phyloP scores from a whole-genome alignment of 2,888 invertebrate species.

The Rosalia funebris region DNA sequence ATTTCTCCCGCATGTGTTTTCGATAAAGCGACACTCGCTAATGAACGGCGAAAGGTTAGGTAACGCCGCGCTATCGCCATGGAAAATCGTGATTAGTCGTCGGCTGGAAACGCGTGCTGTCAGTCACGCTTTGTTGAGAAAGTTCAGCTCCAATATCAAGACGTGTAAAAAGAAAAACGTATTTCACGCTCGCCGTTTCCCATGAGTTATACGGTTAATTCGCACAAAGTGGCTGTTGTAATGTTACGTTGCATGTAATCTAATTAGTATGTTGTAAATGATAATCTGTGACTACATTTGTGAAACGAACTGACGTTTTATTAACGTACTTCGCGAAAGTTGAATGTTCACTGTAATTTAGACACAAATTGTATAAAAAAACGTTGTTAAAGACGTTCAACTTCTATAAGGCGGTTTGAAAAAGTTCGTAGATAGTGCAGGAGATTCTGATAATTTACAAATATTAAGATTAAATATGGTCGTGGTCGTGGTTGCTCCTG shows the following conservation, averaged over 20 bases:
- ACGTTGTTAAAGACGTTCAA: too few species aligned
- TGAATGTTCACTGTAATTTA: neutral
- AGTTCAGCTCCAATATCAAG: constrained; percentile 31
- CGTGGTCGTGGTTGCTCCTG: too few species aligned
- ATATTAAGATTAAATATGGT: too few species aligned
- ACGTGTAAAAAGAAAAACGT: constrained; percentile 38
- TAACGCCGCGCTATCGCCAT: constrained; percentile 19
- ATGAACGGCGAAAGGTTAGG: constrained; percentile 11
- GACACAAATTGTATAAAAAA: neutral
- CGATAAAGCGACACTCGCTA: constrained; percentile 13
- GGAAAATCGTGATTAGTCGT: constrained; percentile 34
- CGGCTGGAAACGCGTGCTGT: constrained; percentile 41
- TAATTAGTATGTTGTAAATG: constrained; percentile 22
- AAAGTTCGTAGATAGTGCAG: too few species aligned
- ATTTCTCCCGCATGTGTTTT: constrained; percentile 6
- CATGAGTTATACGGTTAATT: constrained; percentile 22
- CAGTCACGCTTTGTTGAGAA: constrained; percentile 30
- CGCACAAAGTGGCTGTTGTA: constrained; percentile 17
- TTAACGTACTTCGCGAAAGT: neutral
- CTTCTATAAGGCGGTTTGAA: too few species aligned
- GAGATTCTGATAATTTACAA: too few species aligned
- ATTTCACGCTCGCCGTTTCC: constrained; percentile 36
- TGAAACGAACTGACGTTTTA: neutral
- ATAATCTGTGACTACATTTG: neutral
- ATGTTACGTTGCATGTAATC: constrained; percentile 20